Conservation (phyloP, 37 sponge, comb jelly and placozoan genomes). For the Petrosia ficiformis region DNA sequence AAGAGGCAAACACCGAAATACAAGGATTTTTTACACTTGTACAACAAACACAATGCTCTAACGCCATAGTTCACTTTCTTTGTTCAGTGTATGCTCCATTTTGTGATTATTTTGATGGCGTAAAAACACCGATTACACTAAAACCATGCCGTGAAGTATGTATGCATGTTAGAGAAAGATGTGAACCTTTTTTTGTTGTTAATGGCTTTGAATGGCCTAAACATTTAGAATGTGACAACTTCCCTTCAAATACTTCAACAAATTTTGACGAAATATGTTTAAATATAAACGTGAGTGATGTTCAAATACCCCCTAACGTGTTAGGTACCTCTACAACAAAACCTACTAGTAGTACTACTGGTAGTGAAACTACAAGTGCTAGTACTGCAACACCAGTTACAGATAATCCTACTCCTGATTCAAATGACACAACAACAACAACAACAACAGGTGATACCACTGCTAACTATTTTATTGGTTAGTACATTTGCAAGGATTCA, state of each 20-base stretch:
- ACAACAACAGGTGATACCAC: background rate
- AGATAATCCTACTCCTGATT: background rate
- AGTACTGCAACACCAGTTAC: background rate
- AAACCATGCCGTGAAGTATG: conserved; percentile 64
- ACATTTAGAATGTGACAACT: conserved; percentile 52
- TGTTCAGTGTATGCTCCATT: conserved; percentile 72
- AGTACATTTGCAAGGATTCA: no score
- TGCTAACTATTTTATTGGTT: no score
- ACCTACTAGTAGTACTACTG: background rate
- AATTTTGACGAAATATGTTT: background rate
- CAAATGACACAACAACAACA: background rate
- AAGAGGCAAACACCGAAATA: conserved; percentile 38
- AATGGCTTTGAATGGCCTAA: conserved; percentile 45
- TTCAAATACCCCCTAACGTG: background rate
- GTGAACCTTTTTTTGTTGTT: conserved; percentile 10
- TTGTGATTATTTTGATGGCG: conserved; percentile 12
- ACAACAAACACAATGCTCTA: conserved; percentile 39
- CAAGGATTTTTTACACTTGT: conserved; percentile 34
- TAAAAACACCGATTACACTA: background rate
- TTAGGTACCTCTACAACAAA: background rate
- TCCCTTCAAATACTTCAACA: conserved; percentile 6
- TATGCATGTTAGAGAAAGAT: conserved; percentile 39
- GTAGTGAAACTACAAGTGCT: background rate
- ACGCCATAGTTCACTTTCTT: conserved; percentile 68
- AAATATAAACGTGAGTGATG: background rate